Evolutionary conservation across 2,113 vertebrate genomes (phyloP).

Genomic region (Eurystomus gularis): DNA sequence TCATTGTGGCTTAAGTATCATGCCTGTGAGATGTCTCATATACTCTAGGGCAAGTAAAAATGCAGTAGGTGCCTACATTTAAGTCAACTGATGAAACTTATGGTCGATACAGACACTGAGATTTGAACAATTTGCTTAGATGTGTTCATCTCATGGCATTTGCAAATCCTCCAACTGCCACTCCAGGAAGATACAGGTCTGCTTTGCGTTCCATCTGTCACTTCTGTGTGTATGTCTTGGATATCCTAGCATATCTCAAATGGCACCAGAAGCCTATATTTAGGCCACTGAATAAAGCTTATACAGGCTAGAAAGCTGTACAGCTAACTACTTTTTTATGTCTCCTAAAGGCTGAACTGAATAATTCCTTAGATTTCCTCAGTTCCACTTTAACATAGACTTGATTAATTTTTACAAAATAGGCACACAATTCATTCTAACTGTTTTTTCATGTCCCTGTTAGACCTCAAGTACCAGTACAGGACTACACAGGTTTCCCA

Average conservation of each 20-base stretch:
- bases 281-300: background rate
- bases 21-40: background rate
- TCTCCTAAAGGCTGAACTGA: background rate
- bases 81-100: background rate
- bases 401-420: background rate
- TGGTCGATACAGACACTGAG: background rate
- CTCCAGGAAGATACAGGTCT: background rate
- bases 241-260: background rate
- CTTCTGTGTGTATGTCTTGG: background rate
- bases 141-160: background rate
- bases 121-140: background rate
- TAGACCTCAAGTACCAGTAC: background rate
- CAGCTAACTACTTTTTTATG: background rate
- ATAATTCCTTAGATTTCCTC: background rate
- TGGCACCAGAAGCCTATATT: background rate
- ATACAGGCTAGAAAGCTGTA: background rate
- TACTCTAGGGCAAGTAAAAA: background rate
- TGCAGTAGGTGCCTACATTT: background rate
- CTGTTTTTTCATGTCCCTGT: background rate
- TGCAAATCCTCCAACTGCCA: background rate
- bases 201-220: background rate
- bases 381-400: background rate
- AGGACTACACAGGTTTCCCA: background rate
- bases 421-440: background rate
- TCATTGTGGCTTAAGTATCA: background rate